Conservation (phyloP, 2,888 invertebrate genomes). For the Cerceris ruficornis region DNA sequence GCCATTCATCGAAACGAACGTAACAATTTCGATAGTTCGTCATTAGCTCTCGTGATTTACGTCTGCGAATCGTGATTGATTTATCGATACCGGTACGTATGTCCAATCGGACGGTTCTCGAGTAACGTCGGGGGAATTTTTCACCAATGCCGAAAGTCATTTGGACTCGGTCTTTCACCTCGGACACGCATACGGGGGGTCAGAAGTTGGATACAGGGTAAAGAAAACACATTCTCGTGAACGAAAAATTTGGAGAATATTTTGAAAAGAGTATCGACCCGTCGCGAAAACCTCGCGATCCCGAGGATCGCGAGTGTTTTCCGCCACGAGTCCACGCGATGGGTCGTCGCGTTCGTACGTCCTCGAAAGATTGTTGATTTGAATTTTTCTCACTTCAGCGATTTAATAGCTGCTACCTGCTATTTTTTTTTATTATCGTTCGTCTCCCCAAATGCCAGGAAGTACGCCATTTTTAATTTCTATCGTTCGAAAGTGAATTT, state of each 20-base stretch:
- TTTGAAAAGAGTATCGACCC: slow-evolving; percentile 78
- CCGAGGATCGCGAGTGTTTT: slow-evolving; percentile 42
- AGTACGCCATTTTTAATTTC: background rate
- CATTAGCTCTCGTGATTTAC: no score
- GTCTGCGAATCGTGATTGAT: background rate
- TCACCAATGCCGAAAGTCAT: background rate
- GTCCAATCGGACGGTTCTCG: background rate
- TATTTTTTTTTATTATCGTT: slow-evolving; percentile 54
- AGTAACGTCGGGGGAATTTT: background rate
- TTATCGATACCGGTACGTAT: background rate
- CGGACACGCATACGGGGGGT: slow-evolving; percentile 78
- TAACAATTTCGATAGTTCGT: no score
- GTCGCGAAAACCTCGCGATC: slow-evolving; percentile 60
- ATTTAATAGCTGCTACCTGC: slow-evolving; percentile 61
- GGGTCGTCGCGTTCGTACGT: slow-evolving; percentile 64
- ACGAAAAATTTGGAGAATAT: slow-evolving; percentile 77
- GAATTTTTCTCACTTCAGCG: slow-evolving; percentile 33
- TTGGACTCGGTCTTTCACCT: slow-evolving; percentile 71
- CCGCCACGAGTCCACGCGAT: slow-evolving; percentile 70
- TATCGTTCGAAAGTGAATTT: background rate
- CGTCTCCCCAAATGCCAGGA: slow-evolving; percentile 12
- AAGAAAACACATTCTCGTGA: slow-evolving; percentile 77
- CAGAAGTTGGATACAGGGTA: slow-evolving; percentile 62
- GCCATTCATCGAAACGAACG: no score
- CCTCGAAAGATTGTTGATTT: slow-evolving; percentile 42